These are phyloP conservation scores for Bombyx mandarina DNA, from an alignment of 1,140 invertebrate genomes.

Conservation along the genomic window DNA sequence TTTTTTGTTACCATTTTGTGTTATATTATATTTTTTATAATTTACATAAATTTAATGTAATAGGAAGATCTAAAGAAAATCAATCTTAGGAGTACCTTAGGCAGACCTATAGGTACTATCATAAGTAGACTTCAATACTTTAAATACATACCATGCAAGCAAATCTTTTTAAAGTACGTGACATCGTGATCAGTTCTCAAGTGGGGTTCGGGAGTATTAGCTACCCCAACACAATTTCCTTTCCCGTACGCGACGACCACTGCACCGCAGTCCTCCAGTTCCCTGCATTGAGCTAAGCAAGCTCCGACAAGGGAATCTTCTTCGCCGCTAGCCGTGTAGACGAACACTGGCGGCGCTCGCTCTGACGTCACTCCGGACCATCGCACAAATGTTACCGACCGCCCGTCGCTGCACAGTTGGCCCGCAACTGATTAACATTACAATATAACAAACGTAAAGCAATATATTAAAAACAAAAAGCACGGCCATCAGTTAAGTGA, in stretches of 20 bases:
- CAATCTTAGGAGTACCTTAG: neutral
- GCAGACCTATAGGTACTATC: no score
- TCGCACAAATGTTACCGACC: constrained; percentile 35
- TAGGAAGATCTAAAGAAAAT: neutral
- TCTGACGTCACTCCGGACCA: constrained; percentile 52
- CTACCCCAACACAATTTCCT: constrained; percentile 50
- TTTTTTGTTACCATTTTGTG: no score
- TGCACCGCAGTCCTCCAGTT: constrained; percentile 45
- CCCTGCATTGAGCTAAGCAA: constrained; percentile 43
- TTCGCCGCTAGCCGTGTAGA: constrained; percentile 53
- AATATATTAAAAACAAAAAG: no score
- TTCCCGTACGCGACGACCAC: constrained; percentile 39
- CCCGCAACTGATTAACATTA: no score
- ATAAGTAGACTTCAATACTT: neutral
- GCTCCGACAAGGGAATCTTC: constrained; percentile 50
- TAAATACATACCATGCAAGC: constrained; percentile 38
- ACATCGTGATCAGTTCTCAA: constrained; percentile 50
- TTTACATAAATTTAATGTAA: neutral
- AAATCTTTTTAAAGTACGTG: constrained; percentile 60
- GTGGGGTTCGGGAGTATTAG: constrained; percentile 19
- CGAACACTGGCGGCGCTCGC: constrained; percentile 40
- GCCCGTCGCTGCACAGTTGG: constrained; percentile 24
- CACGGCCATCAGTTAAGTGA: no score
- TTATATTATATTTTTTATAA: neutral
- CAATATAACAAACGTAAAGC: no score